Conservation (phyloP, 2,113 vertebrate genomes). For the Corythaeola cristata region DNA sequence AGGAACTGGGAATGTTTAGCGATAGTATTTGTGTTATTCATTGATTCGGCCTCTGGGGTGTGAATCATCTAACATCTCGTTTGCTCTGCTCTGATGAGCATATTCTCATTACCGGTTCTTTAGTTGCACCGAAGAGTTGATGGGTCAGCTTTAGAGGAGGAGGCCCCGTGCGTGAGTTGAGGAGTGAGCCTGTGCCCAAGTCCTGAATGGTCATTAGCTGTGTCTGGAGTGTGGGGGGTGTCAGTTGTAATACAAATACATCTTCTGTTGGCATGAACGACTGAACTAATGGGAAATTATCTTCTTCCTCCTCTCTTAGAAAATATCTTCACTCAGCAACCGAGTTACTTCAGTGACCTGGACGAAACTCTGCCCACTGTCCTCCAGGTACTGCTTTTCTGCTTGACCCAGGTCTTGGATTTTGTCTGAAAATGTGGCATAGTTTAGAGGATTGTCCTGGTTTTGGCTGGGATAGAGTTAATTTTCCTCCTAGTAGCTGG, state of each 20-base stretch:
- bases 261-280: not conserved
- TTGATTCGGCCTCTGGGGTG: not conserved
- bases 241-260: not conserved
- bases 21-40: constrained; percentile 57
- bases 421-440: not conserved
- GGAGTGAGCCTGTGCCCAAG: not conserved
- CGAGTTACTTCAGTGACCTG: constrained; percentile 90
- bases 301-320: constrained; percentile 70
- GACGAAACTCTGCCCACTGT: constrained; percentile 89
- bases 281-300: not conserved
- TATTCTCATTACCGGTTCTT: not conserved
- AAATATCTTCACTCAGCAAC: constrained; percentile 94
- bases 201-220: not conserved
- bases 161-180: not conserved
- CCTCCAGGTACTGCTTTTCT: constrained; percentile 78
- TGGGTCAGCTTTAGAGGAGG: not conserved
- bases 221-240: not conserved
- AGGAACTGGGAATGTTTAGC: not conserved
- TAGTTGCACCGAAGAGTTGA: not conserved
- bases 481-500: too few species aligned
- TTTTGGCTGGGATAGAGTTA: too few species aligned
- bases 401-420: not conserved
- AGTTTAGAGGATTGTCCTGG: not conserved
- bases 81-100: constrained; percentile 14
- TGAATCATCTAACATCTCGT: constrained; percentile 22